Base-by-base conservation (phyloP, 92 coral and sea anemone species). In the Desmophyllum pertusum region DNA sequence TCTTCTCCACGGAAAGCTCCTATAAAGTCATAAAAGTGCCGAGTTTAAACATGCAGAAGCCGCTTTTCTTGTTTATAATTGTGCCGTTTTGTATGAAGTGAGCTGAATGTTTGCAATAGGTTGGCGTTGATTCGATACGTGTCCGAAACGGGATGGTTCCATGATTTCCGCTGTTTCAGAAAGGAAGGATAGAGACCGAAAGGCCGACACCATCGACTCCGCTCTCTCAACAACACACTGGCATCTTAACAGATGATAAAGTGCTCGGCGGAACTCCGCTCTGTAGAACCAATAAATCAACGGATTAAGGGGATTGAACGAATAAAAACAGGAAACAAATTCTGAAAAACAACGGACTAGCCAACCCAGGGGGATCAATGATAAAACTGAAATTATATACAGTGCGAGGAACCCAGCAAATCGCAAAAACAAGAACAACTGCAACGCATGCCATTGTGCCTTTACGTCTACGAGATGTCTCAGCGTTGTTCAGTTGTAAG, bases 231-330 rank as follows among this genome's bases (percentile, higher is more conserved):
- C 66, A 2, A 23, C 36, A 15, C 23, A 46, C 33, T 35, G 74
- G 15, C 76, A 68, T 51, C 85, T 29, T 43, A 92, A 33, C 73
- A 92, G 7, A 18, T 48, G 43, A 6, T 35, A 40, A 1, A 87
- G 87, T 21, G 91, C 91, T 39, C 76, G 84, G 6, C 95, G 77
- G 55, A 92, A 92, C 50, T 92, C 95, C 1, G 77, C 63, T 53
- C 95, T 68, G 63, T 92, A 92, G 66, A 92, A 92, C 57, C 93
- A 92, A 67, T 92, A 92, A 39, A 92, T 89, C 36, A 92, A 78
- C 2, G 95, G 93, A 41, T 92, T 92, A 21, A 92, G 68, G 30
- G 93, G 93, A 90, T 68, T 92, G 95, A 40, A 92, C 29, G 19
- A 92, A 85, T 48, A 92, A 53, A 73, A 89, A 92, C 35, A 89